phyloP scores from a whole-genome alignment of 2,113 vertebrate species.

The Galeopterus variegatus region DNA sequence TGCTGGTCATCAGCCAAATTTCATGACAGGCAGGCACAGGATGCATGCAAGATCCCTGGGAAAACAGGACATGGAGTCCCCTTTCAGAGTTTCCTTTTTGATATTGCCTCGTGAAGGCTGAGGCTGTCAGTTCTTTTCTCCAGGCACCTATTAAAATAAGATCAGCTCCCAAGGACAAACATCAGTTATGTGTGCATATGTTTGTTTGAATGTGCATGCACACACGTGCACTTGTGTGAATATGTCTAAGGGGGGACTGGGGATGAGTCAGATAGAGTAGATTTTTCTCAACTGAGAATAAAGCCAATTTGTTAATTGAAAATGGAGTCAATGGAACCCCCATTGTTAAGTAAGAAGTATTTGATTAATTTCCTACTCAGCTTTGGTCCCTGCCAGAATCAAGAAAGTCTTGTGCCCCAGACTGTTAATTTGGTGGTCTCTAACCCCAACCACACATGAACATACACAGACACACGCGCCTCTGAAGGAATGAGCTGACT shows the following conservation, averaged over 20 bases:
- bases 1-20: background rate
- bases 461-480: background rate
- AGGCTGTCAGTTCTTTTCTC: background rate
- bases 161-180: background rate
- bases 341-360: background rate
- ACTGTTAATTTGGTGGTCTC: background rate
- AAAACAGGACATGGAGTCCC: background rate
- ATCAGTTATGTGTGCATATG: background rate
- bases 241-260: background rate
- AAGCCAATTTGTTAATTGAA: background rate
- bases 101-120: background rate
- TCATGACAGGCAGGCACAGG: background rate
- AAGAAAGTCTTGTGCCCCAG: background rate
- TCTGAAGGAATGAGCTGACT: background rate
- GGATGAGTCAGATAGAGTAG: background rate
- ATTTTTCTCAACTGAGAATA: conserved; percentile 18
- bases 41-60: background rate
- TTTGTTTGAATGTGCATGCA: background rate
- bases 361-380: background rate
- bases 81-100: background rate
- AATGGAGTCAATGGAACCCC: background rate
- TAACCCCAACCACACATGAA: background rate
- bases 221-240: background rate
- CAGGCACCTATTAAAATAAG: background rate
- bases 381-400: background rate